phyloP scores from a whole-genome alignment of 2,888 invertebrate genomes.

The Diarsia mendica region DNA sequence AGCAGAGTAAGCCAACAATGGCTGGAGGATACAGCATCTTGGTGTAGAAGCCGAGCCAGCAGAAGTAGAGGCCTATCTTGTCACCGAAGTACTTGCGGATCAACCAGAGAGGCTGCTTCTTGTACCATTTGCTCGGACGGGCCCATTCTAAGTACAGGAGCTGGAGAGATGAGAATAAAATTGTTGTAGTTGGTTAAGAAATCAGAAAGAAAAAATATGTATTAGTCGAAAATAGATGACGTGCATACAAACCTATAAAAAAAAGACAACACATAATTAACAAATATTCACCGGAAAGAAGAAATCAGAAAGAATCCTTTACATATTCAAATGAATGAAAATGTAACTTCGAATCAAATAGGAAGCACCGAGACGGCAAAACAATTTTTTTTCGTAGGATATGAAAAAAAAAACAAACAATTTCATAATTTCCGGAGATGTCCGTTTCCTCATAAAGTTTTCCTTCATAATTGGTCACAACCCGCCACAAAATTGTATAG shows the following conservation, averaged over 20 bases:
- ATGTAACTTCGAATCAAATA: background rate
- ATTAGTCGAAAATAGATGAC: no score
- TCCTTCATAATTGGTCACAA: no score
- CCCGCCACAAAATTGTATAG: no score
- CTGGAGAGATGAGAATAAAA: conserved; percentile 82
- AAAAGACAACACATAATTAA: no score
- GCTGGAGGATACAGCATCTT: conserved; percentile 96
- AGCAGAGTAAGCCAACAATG: conserved; percentile 95
- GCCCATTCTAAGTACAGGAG: conserved; percentile 98
- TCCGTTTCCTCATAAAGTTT: no score
- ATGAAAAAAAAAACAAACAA: no score
- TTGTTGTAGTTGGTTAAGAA: background rate
- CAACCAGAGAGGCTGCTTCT: conserved; percentile 97
- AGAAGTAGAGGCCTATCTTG: conserved; percentile 97
- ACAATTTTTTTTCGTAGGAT: no score
- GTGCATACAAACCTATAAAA: no score
- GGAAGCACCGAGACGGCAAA: no score
- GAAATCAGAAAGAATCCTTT: background rate
- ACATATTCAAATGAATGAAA: background rate
- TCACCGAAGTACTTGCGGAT: conserved; percentile 97
- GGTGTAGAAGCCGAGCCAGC: conserved; percentile 98
- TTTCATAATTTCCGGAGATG: no score
- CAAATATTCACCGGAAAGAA: no score
- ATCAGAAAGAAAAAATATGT: background rate
- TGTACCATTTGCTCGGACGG: conserved; percentile 96